These are phyloP conservation scores for Zoroaster sp. DNA, from an alignment of 53 echinoderm and acorn worm species.

Conservation along the genomic window DNA sequence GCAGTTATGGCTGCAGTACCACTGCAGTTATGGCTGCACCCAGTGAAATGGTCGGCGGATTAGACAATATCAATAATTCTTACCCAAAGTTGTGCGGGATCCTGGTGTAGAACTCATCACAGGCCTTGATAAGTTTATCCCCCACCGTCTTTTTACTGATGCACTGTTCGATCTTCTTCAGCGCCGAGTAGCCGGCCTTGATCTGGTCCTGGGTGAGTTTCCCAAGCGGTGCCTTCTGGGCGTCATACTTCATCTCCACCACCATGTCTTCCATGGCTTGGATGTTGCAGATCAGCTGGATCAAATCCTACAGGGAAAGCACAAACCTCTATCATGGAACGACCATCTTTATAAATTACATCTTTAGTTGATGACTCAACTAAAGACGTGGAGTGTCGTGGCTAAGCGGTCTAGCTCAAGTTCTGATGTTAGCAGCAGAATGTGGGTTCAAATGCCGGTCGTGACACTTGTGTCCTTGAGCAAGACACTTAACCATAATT, in stretches of 20 bases:
- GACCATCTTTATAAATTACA: no score
- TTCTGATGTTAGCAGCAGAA: no score
- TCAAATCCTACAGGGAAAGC: slow-evolving; percentile 61
- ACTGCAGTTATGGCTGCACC: no score
- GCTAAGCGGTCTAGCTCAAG: no score
- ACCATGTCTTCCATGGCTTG: slow-evolving; percentile 97
- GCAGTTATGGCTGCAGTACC: no score
- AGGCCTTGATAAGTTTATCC: slow-evolving; percentile 83
- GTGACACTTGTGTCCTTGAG: no score
- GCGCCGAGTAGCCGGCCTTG: slow-evolving; percentile 86
- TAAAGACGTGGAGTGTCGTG: no score
- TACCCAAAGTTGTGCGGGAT: slow-evolving; percentile 98
- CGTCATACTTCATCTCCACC: slow-evolving; percentile 98
- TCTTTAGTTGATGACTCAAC: no score
- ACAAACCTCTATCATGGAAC: no score
- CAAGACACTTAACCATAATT: no score
- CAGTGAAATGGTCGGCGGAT: no score
- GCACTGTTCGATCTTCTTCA: slow-evolving; percentile 92
- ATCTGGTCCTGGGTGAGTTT: slow-evolving; percentile 91
- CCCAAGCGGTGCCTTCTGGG: slow-evolving; percentile 96
- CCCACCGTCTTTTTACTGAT: slow-evolving; percentile 71
- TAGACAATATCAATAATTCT: not conserved
- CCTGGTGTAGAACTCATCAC: slow-evolving; percentile 97
- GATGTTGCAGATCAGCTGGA: slow-evolving; percentile 87
- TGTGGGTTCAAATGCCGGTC: no score